Base-by-base conservation (phyloP, 2,797 vertebrate genomes). In the Notoglanidium macrostoma region DNA sequence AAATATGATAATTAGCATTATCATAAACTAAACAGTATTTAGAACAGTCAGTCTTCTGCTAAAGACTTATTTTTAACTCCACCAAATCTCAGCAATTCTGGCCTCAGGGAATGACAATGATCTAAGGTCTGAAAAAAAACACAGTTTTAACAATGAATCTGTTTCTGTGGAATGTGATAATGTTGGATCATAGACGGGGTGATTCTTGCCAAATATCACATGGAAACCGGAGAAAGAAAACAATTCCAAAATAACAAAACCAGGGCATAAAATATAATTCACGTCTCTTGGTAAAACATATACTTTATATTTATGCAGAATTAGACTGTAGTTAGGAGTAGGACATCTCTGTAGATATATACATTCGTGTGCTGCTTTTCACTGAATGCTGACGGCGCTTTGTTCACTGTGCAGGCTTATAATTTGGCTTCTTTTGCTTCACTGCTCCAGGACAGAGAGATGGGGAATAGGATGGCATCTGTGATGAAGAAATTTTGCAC, bases 401-500 rank as follows among this genome's bases (percentile, higher is more conserved):
- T 32, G 19, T 73, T 35, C 67, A 29, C 57, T 74, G 49, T 44
- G 61, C 46, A 32, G 29, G 94, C 90, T 82, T 65, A 81, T 26
- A 63, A 44, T 79, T 79, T 59, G 32, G 32, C 29, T 59, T 96
- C 94, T 88, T 96, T 96, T 59, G 94, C 93, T 92, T 96, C 95
- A 0, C 93, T 94, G 87, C 91, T 96, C 95, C 96, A 96, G 81
- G 95, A 91, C 54, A 97, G 90, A 72, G 95, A 96, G 86, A 96
- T 95, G 84, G 96, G 92, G 86, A 96, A 96, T 5, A 95, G 94
- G 55, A 94, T 93, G 35, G 94, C 94, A 93, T 97, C 95, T 54
- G 95, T 96, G 90, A 97, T 94, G 12, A 95, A 95, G 89, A 97
- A 96, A 40, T 96, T 95, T 92, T 95, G 89, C 68, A 97, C 96